Evolutionary conservation across 2,113 vertebrate species (phyloP), one percentile per base, ranked within the genome.

Genomic region (Lampris incognitus): DNA sequence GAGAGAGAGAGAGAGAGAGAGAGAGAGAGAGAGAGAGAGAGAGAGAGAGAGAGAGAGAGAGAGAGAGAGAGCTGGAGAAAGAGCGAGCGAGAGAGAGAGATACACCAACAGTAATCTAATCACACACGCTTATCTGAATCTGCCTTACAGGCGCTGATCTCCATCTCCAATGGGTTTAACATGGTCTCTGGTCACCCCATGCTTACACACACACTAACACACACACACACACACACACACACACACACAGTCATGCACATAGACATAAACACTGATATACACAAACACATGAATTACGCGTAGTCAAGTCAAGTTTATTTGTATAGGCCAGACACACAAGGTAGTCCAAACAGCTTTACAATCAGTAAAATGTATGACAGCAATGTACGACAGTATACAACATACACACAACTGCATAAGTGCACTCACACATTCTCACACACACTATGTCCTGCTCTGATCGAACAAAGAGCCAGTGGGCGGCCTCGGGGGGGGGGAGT

Each of bases 71-170:
- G 24, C 24, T 24, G 24, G 24, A 24, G 24, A 24, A 24, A 24
- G 24, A 51, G 13, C 1, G 51, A 9, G 39, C 1, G 58, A 41
- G 36, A 6, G 56, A 37, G 56, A 36, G 56, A 39, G 39, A 10
- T 71, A 72, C 24, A 2, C 60, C 38, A 56, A 44, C 74, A 76
- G 61, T 84, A 85, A 89, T 85, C 69, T 60, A 81, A 86, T 89
- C 78, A 76, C 76, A 66, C 71, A 79, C 50, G 70, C 68, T 85
- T 70, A 74, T 88, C 71, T 68, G 72, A 66, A 56, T 81, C 76
- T 64, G 73, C 55, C 72, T 84, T 9, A 9, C 66, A 82, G 72
- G 68, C 81, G 42, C 74, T 62, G 77, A 85, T 82, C 79, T 71
- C 11, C 70, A 76, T 76, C 76, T 83, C 60, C 5, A 75, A 60